A percentile compares a stretch with the other conserved stretches of the same genome.
Conservation (phyloP, 2,888 invertebrate species). For the Nematopogon swammerdamellus region DNA sequence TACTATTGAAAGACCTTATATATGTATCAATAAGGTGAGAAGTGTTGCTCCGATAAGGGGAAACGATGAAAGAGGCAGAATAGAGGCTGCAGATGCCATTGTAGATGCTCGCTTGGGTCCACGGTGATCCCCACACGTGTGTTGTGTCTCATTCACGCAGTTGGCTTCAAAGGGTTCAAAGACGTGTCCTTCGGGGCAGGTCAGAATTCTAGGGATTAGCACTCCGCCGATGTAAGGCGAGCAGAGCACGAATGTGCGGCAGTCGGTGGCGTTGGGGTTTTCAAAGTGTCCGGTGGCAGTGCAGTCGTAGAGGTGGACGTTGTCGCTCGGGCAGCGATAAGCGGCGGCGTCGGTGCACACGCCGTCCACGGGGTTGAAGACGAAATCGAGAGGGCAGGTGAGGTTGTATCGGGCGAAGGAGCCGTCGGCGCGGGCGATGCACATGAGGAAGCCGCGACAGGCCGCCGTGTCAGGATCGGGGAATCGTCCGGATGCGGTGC, state of each 20-base stretch:
- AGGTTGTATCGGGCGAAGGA: conserved; percentile 30
- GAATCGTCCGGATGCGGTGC: conserved; percentile 25
- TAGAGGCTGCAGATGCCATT: no score
- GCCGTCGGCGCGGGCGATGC: conserved; percentile 22
- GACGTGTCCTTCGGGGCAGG: conserved; percentile 22
- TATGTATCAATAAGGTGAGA: no score
- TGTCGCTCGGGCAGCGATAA: conserved; percentile 28
- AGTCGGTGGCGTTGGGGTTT: conserved; percentile 17
- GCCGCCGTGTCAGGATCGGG: conserved; percentile 26
- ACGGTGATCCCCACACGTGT: conserved; percentile 15
- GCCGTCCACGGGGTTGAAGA: conserved; percentile 32
- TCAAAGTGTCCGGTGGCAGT: conserved; percentile 21
- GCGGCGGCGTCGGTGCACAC: conserved; percentile 34
- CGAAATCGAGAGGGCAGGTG: conserved; percentile 29
- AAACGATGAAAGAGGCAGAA: no score
- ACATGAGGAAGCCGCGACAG: conserved; percentile 39
- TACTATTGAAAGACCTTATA: no score
- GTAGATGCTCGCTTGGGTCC: no score
- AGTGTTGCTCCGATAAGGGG: no score
- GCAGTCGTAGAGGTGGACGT: conserved; percentile 18
- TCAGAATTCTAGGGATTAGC: conserved; percentile 26
- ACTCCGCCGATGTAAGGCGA: conserved; percentile 22
- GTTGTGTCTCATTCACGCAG: conserved; percentile 24
- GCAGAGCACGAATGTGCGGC: conserved; percentile 29
- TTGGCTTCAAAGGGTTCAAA: conserved; percentile 18